Base-by-base conservation (phyloP, 2,113 vertebrate species). In the Tachycineta bicolor region DNA sequence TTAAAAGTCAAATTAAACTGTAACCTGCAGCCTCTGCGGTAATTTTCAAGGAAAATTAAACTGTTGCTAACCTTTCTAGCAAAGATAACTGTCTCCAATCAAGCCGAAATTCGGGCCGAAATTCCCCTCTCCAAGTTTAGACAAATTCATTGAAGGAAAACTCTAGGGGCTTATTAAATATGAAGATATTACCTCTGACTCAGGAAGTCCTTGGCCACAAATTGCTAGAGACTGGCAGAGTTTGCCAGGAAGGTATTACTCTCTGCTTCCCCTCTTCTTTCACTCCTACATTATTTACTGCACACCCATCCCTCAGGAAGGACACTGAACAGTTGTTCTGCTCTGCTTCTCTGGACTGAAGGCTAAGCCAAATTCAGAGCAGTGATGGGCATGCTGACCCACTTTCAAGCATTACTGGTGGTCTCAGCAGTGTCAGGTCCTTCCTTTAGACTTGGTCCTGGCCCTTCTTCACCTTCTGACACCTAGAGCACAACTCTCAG, bases 1-100 rank as follows among this genome's bases (percentile, higher is more conserved):
- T 96, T 95, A 93, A 93, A 96, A 95, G 94, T 89, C 96, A 96
- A 95, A 96, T 95, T 95, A 96, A 96, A 96, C 76, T 82, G n/a
- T 96, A 82, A 95, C 94, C 94, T 94, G 88, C 88, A 97, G 93
- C 92, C 65, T 96, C 71, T 96, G 76, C 0, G 11, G 76, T 81
- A 93, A 84, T 83, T 94, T 96, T 97, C 88, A 90, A 94, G 88
- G 90, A 92, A 96, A 95, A 94, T 96, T 90, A 94, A 94, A 87
- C 73, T 84, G 88, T 79, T 95, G 80, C 86, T 94, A 93, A 81
- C 83, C 83, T 96, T 95, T 90, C 92, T 94, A 90, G 76, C 80
- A 90, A 90, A 95, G 92, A 92, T 96, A 97, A 93, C 96, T 95
- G 94, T 96, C 85, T 96, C 69, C 90, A 86, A 94, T 92, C 85